Evolutionary conservation across 2,888 invertebrate species (phyloP).

Genomic region (Rambutsinella grinnellia): DNA sequence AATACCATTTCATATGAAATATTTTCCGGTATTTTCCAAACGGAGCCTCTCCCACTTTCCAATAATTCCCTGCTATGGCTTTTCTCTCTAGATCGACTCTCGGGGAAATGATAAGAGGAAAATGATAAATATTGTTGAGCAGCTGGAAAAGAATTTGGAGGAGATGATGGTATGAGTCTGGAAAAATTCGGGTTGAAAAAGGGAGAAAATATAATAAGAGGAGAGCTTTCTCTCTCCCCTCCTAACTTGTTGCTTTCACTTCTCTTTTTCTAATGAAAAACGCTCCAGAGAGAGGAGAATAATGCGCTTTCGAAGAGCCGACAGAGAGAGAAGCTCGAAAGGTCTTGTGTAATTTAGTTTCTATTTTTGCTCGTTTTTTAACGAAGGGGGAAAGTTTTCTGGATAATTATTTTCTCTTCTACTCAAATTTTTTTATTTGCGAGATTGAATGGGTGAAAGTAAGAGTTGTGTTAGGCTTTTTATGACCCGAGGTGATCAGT

Average conservation of each 20-base stretch:
- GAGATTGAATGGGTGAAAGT: too few species aligned
- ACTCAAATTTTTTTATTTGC: too few species aligned
- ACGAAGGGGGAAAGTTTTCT: neutral
- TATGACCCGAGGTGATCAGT: too few species aligned
- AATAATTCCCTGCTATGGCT: neutral
- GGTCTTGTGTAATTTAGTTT: neutral
- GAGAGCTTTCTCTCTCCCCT: neutral
- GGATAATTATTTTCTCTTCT: too few species aligned
- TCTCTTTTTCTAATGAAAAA: neutral
- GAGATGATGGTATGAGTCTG: neutral
- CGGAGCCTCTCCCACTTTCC: too few species aligned
- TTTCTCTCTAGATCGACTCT: neutral
- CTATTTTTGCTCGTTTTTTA: neutral
- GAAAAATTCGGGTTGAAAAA: neutral
- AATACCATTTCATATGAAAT: too few species aligned
- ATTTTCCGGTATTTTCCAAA: too few species aligned
- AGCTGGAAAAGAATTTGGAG: constrained; percentile 24
- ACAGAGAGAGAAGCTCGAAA: neutral
- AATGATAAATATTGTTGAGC: neutral
- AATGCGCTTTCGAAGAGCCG: neutral
- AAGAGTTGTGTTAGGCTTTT: too few species aligned
- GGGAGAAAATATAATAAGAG: neutral
- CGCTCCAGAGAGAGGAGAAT: too few species aligned
- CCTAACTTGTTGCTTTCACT: constrained; percentile 18
- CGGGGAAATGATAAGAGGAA: neutral